phyloP scores from a whole-genome alignment of 2,888 invertebrate genomes.

The Cosmia pyralina region DNA sequence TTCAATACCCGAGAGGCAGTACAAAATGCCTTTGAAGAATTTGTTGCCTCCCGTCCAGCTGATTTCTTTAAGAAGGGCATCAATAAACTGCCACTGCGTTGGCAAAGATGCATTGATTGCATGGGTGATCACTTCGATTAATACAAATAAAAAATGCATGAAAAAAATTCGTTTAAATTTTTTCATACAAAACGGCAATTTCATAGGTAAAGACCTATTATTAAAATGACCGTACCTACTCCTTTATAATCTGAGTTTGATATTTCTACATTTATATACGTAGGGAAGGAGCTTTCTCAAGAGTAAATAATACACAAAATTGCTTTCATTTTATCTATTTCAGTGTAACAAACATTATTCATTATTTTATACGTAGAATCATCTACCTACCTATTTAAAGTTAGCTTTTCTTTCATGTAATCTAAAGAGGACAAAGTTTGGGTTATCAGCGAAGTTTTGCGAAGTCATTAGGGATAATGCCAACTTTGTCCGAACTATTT shows the following conservation, averaged over 20 bases:
- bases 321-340: slow-evolving; percentile 84
- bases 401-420: slow-evolving; percentile 76
- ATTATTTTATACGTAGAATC: slow-evolving; percentile 76
- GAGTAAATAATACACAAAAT: slow-evolving; percentile 67
- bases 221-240: neutral
- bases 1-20: too few relatives aligned
- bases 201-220: too few relatives aligned
- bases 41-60: too few relatives aligned
- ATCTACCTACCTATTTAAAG: slow-evolving; percentile 81
- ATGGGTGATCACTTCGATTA: too few relatives aligned
- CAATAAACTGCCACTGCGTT: too few relatives aligned
- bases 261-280: neutral
- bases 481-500: slow-evolving; percentile 69
- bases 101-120: too few relatives aligned
- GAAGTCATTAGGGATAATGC: slow-evolving; percentile 53
- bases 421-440: slow-evolving; percentile 74
- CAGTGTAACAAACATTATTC: slow-evolving; percentile 89
- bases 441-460: slow-evolving; percentile 66
- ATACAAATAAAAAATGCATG: too few relatives aligned
- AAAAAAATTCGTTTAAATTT: too few relatives aligned
- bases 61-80: too few relatives aligned
- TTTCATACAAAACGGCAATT: too few relatives aligned
- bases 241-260: neutral
- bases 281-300: neutral
- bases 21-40: too few relatives aligned